Evolutionary conservation across 2,888 invertebrate species (phyloP), one percentile per base, ranked within the genome.

Genomic region (Drosophila anceps): DNA sequence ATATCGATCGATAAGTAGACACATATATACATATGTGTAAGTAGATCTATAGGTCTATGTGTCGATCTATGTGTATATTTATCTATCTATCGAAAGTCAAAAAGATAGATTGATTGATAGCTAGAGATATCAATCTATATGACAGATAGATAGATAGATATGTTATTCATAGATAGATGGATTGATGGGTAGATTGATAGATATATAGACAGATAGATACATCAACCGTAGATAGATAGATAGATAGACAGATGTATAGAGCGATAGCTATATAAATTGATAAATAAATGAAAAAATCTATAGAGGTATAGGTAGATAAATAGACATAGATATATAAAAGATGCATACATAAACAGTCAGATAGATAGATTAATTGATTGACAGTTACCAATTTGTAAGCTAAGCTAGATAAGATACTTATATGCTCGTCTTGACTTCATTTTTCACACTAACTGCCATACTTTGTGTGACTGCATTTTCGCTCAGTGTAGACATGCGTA

Each of bases 401-500:
- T 41, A 9, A 18, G 18, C 18, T 41, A 18, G 18, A 9, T 18
- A 18, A 18, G n/a, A 1, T 9, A 27, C 46, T 46, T 15, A 1
- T 12, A 8, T 46, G 4, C 8, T 0, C 9, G 13, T 46, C 13
- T 7, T 33, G 18, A 41, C 5, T 20, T 12, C 13, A 20, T 35
- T 24, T 24, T 15, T 2, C 37, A 0, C 24, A 8, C 53, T 27
- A n/a, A 20, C 20, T 33, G 8, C 0, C 24, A 15, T 9, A 55
- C 0, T 31, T 15, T 31, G 5, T 13, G 20, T 0, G 9, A 2
- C 7, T 13, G 5, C 5, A n/a, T 63, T 76, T 50, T 78, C 53
- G 61, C 13, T 10, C 53, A 82, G 84, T 83, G 82, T 63, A 55
- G 27, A 50, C 69, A 44, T 46, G 69, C 72, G 72, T 85, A 84